phyloP scores from a whole-genome alignment of 1,140 invertebrate species.

The Leptinotarsa defecta region DNA sequence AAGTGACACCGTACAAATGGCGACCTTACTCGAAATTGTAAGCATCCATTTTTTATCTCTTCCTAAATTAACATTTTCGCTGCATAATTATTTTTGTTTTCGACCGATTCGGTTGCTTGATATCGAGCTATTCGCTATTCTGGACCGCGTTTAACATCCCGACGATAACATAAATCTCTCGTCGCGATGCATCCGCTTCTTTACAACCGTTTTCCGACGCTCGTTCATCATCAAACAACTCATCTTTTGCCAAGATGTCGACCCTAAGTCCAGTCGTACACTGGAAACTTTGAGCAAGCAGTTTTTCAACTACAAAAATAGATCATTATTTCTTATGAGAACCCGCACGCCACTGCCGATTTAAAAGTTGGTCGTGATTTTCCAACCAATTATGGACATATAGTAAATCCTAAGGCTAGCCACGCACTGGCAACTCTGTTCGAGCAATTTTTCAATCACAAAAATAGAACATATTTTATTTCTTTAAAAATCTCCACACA shows the following conservation, averaged over 20 bases:
- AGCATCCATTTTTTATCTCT: slow-evolving; percentile 18
- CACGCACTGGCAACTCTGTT: too few relatives aligned
- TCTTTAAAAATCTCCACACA: too few relatives aligned
- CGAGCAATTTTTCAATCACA: too few relatives aligned
- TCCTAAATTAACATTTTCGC: slow-evolving; percentile 4
- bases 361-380: too few relatives aligned
- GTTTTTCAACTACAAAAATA: too few relatives aligned
- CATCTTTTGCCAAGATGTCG: neutral
- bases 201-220: neutral
- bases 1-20: slow-evolving; percentile 11
- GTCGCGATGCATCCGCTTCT: neutral
- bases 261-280: neutral
- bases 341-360: too few relatives aligned
- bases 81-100: slow-evolving; percentile 4
- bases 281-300: too few relatives aligned
- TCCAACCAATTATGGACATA: too few relatives aligned
- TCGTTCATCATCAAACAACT: neutral
- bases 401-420: neutral
- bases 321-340: too few relatives aligned
- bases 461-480: too few relatives aligned
- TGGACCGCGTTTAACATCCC: slow-evolving; percentile 4
- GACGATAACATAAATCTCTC: neutral
- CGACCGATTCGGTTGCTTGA: slow-evolving; percentile 7
- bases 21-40: slow-evolving; percentile 12
- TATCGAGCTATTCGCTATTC: neutral